These are phyloP conservation scores for Pristionchus arcanus DNA, from an alignment of 2,888 invertebrate species.

Conservation along the genomic window DNA sequence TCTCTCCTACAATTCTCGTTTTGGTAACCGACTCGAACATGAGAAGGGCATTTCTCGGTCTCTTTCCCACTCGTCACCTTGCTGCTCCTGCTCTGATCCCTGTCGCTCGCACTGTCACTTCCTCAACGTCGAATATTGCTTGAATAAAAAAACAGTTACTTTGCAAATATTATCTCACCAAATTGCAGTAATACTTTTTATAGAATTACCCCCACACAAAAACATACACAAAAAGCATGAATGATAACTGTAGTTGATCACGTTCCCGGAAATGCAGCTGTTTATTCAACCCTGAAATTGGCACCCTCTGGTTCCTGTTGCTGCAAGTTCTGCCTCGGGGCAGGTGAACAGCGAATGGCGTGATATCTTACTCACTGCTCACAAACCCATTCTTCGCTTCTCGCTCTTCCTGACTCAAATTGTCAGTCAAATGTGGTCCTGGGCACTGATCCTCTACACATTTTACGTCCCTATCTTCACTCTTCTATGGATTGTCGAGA, in stretches of 20 bases:
- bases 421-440: background rate
- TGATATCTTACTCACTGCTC: background rate
- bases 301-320: background rate
- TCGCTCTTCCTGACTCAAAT: background rate
- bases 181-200: no score
- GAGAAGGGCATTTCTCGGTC: background rate
- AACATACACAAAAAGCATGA: no score
- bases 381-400: background rate
- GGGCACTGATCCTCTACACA: background rate
- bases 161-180: no score
- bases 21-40: constrained; percentile 7
- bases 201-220: no score
- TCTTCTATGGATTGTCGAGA: background rate
- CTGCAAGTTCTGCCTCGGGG: background rate
- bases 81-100: background rate
- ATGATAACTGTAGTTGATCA: no score
- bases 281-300: background rate
- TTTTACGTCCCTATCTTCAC: constrained; percentile 19
- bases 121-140: background rate
- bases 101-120: background rate
- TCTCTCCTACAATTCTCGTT: background rate
- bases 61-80: background rate
- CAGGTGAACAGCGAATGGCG: background rate
- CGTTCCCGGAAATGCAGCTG: background rate
- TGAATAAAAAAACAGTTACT: no score